phyloP scores from a whole-genome alignment of 2,797 vertebrate genomes.

The Hydrolagus colliei region DNA sequence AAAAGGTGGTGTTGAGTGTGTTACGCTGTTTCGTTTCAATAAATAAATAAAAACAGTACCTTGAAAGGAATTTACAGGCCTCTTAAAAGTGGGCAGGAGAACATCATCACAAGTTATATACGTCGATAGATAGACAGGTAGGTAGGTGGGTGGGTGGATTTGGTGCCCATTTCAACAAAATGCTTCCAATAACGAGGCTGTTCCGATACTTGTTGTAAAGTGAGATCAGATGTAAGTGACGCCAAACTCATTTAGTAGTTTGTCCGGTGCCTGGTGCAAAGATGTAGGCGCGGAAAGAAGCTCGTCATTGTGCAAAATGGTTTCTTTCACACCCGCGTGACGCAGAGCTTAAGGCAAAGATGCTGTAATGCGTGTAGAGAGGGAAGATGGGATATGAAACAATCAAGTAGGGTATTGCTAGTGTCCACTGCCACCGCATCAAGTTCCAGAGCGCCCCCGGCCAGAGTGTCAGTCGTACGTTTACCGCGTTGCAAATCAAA shows the following conservation, averaged over 20 bases:
- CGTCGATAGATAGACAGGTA: no score
- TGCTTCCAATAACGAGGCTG: not conserved
- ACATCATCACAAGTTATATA: not conserved
- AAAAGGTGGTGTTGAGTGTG: not conserved
- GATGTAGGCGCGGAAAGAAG: not conserved
- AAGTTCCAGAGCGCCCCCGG: no score
- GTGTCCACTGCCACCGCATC: no score
- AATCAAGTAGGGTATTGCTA: no score
- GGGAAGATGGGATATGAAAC: not conserved
- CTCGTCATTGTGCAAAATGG: not conserved
- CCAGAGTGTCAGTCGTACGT: not conserved
- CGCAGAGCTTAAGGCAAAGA: not conserved
- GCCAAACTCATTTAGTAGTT: not conserved
- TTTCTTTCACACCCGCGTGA: not conserved
- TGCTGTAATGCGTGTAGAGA: not conserved
- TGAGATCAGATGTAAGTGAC: not conserved
- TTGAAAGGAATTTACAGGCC: not conserved
- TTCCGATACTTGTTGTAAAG: no score
- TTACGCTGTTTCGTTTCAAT: not conserved
- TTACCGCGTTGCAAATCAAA: not conserved
- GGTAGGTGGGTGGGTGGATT: no score
- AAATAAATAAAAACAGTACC: not conserved
- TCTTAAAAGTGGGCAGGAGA: not conserved
- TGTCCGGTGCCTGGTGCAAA: not conserved
- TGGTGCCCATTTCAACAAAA: constrained; percentile 2